Evolutionary conservation across 1,140 invertebrate genomes (phyloP).

Genomic region (Drosophila littoralis): DNA sequence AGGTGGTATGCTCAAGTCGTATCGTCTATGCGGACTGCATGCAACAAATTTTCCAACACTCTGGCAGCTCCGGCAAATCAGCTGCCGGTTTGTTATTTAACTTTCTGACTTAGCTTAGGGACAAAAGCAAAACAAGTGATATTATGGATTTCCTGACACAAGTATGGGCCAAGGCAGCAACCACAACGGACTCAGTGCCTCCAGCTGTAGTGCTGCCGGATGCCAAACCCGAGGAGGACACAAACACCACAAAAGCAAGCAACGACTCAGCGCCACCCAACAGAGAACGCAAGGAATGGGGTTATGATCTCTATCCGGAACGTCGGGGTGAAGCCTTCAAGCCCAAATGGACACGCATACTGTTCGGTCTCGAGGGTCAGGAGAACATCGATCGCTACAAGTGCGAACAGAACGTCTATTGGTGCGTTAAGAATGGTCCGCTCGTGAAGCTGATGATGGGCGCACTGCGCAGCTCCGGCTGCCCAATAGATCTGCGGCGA

Average conservation of each 20-base stretch:
- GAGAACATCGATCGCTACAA: constrained; percentile 89
- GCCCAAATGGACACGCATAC: constrained; percentile 85
- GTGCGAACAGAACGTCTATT: constrained; percentile 91
- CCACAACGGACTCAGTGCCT: background rate
- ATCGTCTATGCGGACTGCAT: background rate
- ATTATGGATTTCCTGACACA: constrained; percentile 67
- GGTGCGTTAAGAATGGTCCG: constrained; percentile 91
- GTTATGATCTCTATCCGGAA: constrained; percentile 95
- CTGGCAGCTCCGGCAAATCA: constrained; percentile 58
- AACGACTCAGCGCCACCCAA: background rate
- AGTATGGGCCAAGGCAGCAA: constrained; percentile 62
- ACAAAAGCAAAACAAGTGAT: constrained; percentile 17
- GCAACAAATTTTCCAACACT: background rate
- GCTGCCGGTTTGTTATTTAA: constrained; percentile 78
- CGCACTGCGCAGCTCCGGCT: constrained; percentile 93
- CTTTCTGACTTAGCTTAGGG: constrained; percentile 5
- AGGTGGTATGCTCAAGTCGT: background rate
- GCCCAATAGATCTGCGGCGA: constrained; percentile 91
- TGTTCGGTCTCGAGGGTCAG: constrained; percentile 87
- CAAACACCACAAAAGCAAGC: background rate
- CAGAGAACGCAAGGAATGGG: constrained; percentile 85
- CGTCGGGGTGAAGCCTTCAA: constrained; percentile 87
- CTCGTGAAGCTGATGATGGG: constrained; percentile 93
- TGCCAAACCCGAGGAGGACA: constrained; percentile 29
- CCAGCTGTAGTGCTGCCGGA: constrained; percentile 3